These are phyloP conservation scores for Dendrolimus pini DNA, from an alignment of 2,888 invertebrate genomes.

Conservation along the genomic window DNA sequence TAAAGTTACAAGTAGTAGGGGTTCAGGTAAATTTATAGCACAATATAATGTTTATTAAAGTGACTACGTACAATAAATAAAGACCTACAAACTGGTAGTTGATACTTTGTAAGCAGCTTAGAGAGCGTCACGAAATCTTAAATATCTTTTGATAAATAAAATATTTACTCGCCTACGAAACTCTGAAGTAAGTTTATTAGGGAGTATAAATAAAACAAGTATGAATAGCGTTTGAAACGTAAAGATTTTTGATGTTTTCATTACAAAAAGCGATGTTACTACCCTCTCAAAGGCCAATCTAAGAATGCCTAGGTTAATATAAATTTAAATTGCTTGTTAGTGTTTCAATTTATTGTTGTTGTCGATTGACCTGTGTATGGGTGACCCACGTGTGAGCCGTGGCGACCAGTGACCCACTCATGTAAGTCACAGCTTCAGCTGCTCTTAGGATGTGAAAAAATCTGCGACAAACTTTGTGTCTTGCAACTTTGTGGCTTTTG, in stretches of 20 bases:
- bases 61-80: too few species aligned
- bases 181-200: background rate
- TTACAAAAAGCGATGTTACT: background rate
- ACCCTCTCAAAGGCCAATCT: background rate
- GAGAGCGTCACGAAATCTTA: too few species aligned
- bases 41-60: too few species aligned
- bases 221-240: background rate
- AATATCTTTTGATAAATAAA: too few species aligned
- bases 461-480: too few species aligned
- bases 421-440: constrained; percentile 13
- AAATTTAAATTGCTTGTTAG: background rate
- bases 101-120: too few species aligned
- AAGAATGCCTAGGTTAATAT: background rate
- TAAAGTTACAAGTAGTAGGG: too few species aligned
- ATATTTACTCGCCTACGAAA: too few species aligned
- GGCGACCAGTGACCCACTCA: constrained; percentile 19
- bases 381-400: constrained; percentile 18
- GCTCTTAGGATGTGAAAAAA: background rate
- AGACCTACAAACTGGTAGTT: too few species aligned
- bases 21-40: too few species aligned
- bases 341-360: background rate
- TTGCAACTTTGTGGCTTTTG: background rate
- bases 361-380: background rate
- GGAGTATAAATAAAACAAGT: background rate
- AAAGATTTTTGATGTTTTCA: background rate